Evolutionary conservation across 2,888 invertebrate species (phyloP), one percentile per base, ranked within the genome.

Genomic region (Macaria liturata): DNA sequence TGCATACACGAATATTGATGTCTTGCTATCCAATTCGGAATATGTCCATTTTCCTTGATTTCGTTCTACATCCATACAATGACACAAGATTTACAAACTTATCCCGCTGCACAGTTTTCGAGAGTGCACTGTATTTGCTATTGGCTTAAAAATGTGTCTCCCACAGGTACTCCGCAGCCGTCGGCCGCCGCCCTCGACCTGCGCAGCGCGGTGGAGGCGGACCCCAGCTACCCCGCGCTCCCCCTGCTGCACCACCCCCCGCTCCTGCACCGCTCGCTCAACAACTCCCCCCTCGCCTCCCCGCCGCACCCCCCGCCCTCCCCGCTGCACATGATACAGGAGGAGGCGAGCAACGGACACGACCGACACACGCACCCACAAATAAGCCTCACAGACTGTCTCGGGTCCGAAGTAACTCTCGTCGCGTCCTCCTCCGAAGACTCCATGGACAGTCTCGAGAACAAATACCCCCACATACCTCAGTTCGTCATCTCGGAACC

Each of bases 311-410:
- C 42, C 4, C 42, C 42, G 0, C 93, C 93, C 0, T 95, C 95
- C 59, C 95, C 95, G 0, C 78, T 97, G 57, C 96, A 96, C 74
- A 96, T 96, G 94, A 97, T 96, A 49, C 96, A 95, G 34, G 91
- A 91, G 32, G 91, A 91, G 65, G 94, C 95, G 64, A 94, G 94
- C 0, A 91, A 88, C 49, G 92, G 92, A 0, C 59, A 55, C 32
- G 72, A 78, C 32, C 77, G 83, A 2, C 84, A 81, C 46, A 89
- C 79, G 9, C 94, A 96, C 79, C 98, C 98, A 0, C 97, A 97
- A 83, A 98, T 98, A 61, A 98, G 97, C 69, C 93, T 98, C 7
- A 98, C 98, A 0, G 98, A 98, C 80, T 97, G 98, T 53, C 93
- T 96, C 54, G 98, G 98, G 0, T 96, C 96, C 4, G 96, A 96